phyloP scores from a whole-genome alignment of 2,888 invertebrate species.

The Argynnis bischoffii region DNA sequence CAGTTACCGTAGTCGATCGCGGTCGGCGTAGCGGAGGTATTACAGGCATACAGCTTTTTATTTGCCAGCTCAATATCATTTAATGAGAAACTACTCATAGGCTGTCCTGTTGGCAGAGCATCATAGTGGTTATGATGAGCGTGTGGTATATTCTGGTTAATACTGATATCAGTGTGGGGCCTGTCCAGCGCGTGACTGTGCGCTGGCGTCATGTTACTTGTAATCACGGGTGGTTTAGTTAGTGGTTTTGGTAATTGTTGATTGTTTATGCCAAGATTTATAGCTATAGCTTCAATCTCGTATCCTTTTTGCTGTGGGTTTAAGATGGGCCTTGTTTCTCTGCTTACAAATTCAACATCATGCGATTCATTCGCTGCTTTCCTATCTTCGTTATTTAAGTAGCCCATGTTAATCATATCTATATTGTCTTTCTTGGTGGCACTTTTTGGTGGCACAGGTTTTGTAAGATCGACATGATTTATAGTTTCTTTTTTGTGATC shows the following conservation, averaged over 20 bases:
- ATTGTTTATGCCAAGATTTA: constrained; percentile 70
- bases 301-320: constrained; percentile 61
- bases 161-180: constrained; percentile 53
- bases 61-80: constrained; percentile 74
- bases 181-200: constrained; percentile 56
- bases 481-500: constrained; percentile 55
- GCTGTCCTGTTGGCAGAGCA: constrained; percentile 54
- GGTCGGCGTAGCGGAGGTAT: constrained; percentile 52
- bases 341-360: constrained; percentile 49
- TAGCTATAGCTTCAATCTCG: constrained; percentile 71
- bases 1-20: constrained; percentile 73
- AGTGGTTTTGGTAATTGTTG: constrained; percentile 60
- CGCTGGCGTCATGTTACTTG: constrained; percentile 61
- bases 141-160: constrained; percentile 63
- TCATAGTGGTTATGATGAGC: constrained; percentile 73
- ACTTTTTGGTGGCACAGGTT: constrained; percentile 52
- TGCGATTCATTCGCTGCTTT: constrained; percentile 54
- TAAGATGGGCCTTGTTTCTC: constrained; percentile 56
- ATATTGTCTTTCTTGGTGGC: constrained; percentile 65
- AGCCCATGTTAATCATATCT: constrained; percentile 79
- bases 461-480: constrained; percentile 49
- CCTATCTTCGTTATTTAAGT: constrained; percentile 69
- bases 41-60: constrained; percentile 69
- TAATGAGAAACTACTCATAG: constrained; percentile 65
- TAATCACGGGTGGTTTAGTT: constrained; percentile 50